Evolutionary conservation across 2,113 vertebrate genomes (phyloP).

Genomic region (Lipophrys pholis): DNA sequence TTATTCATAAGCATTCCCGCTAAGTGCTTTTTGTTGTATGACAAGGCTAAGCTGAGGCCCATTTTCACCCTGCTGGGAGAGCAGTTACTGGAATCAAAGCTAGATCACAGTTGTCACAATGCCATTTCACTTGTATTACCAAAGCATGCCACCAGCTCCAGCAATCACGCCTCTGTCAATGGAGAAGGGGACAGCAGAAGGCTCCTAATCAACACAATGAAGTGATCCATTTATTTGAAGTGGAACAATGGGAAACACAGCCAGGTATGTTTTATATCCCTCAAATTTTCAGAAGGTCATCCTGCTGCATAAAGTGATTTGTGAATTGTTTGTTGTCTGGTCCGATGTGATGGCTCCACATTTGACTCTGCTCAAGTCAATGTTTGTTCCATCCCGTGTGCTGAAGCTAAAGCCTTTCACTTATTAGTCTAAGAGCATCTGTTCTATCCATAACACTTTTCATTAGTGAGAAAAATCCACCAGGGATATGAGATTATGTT

Average conservation of each 20-base stretch:
- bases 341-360: conserved; percentile 2
- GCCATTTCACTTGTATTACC: conserved; percentile 66
- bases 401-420: conserved; percentile 13
- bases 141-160: conserved; percentile 28
- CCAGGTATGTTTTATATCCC: conserved; percentile 16
- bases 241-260: conserved; percentile 15
- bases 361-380: conserved; percentile 31
- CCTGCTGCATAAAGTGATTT: conserved; percentile 5
- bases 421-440: conserved; percentile 22
- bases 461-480: conserved; percentile 42
- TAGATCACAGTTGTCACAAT: conserved; percentile 76
- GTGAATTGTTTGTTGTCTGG: background rate
- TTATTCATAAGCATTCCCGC: conserved; percentile 72
- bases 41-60: conserved; percentile 63
- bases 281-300: background rate
- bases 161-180: conserved; percentile 49
- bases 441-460: conserved; percentile 30
- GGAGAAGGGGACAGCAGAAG: conserved; percentile 30
- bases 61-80: conserved; percentile 69
- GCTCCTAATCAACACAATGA: conserved; percentile 33
- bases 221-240: conserved; percentile 37
- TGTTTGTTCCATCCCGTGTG: background rate
- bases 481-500: conserved; percentile 37
- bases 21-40: conserved; percentile 81
- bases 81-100: conserved; percentile 78